Conservation (phyloP, 2,113 vertebrate genomes). For the Antechinus flavipes region DNA sequence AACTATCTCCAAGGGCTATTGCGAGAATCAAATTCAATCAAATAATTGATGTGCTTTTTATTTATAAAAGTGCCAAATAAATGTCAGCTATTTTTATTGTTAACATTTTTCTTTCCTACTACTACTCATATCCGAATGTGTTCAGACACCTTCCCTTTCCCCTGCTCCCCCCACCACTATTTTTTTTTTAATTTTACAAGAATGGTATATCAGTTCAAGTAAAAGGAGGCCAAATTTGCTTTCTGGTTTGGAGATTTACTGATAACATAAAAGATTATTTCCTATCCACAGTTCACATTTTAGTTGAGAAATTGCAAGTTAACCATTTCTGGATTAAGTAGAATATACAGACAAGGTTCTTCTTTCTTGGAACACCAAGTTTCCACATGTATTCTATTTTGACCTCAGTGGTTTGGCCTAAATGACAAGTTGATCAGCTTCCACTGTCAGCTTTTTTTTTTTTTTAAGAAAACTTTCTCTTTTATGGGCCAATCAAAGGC, state of each 20-base stretch:
- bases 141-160: slow-evolving; percentile 69
- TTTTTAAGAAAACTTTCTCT: background rate
- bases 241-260: slow-evolving; percentile 75
- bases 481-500: slow-evolving; percentile 11
- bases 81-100: background rate
- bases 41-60: background rate
- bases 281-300: slow-evolving; percentile 81
- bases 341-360: background rate
- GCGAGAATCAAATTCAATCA: background rate
- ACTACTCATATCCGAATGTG: slow-evolving; percentile 85
- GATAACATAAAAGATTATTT: slow-evolving; percentile 84
- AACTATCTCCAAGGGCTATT: background rate
- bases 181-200: slow-evolving; percentile 62
- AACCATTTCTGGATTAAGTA: slow-evolving; percentile 57
- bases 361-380: slow-evolving; percentile 33
- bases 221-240: slow-evolving; percentile 79
- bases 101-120: slow-evolving; percentile 79
- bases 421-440: slow-evolving; percentile 33
- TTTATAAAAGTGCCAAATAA: background rate
- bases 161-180: background rate
- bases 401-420: background rate
- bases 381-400: slow-evolving; percentile 7
- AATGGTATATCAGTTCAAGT: slow-evolving; percentile 76
- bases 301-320: slow-evolving; percentile 54
- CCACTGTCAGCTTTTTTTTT: background rate